Conservation (phyloP, 1,140 invertebrate genomes). For the Eupristina koningsbergeri region DNA sequence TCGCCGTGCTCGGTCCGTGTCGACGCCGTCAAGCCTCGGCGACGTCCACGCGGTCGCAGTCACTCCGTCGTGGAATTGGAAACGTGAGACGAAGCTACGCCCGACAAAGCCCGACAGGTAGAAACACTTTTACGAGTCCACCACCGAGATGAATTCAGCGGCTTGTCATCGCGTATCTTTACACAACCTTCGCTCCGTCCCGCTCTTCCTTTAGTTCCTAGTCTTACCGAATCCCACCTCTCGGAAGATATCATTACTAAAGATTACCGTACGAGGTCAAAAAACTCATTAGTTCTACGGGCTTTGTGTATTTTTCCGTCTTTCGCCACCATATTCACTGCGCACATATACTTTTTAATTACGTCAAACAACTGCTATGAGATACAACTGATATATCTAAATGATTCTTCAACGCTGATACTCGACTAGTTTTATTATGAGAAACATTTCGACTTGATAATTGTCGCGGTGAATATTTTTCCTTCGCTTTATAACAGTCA, state of each 20-base stretch:
- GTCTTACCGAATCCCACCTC: conserved; percentile 24
- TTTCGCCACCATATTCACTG: background rate
- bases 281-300: conserved; percentile 25
- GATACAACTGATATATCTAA: background rate
- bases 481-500: too few relatives aligned
- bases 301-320: background rate
- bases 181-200: conserved; percentile 20
- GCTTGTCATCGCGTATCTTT: conserved; percentile 26
- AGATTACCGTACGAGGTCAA: conserved; percentile 32
- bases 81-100: conserved; percentile 56
- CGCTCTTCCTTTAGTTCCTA: conserved; percentile 24
- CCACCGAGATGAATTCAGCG: conserved; percentile 50
- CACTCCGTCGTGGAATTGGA: conserved; percentile 60
- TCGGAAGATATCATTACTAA: conserved; percentile 27
- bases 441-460: too few relatives aligned
- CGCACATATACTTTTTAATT: background rate
- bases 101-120: conserved; percentile 65
- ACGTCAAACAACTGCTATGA: background rate
- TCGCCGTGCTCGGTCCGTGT: too few relatives aligned
- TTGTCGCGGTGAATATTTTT: too few relatives aligned
- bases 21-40: conserved; percentile 39
- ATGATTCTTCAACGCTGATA: background rate
- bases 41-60: conserved; percentile 13
- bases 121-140: conserved; percentile 64
- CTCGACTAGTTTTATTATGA: too few relatives aligned